Evolutionary conservation across 2,797 vertebrate genomes (phyloP).

Genomic region (Phalloptychus januarius): DNA sequence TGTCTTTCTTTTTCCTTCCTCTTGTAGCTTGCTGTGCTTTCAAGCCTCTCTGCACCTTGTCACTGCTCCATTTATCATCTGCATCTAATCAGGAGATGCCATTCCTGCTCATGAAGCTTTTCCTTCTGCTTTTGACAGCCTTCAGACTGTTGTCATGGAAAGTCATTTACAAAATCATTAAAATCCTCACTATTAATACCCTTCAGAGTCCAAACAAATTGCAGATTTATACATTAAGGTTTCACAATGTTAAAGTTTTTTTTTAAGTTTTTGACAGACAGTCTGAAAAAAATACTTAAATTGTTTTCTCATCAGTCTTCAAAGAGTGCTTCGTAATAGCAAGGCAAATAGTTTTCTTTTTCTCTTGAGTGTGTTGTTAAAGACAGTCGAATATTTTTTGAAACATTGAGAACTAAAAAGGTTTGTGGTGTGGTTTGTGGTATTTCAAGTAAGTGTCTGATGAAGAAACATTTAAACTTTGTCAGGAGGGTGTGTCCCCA

Average conservation of each 20-base stretch:
- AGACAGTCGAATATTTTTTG: not conserved
- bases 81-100: slow-evolving; percentile 18
- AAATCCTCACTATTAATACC: not conserved
- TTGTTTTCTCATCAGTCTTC: not conserved
- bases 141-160: not conserved
- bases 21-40: slow-evolving; percentile 4
- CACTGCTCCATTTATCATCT: slow-evolving; percentile 25
- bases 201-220: not conserved
- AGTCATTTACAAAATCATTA: not conserved
- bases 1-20: not conserved
- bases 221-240: not conserved
- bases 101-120: not conserved
- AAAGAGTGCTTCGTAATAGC: not conserved
- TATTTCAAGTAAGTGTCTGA: not conserved
- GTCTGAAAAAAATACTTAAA: not conserved
- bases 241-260: not conserved
- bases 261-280: not conserved
- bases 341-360: not conserved
- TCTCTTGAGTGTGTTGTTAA: not conserved
- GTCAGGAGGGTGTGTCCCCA: not conserved
- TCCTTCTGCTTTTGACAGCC: not conserved
- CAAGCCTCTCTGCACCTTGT: slow-evolving; percentile 2
- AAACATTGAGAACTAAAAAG: not conserved
- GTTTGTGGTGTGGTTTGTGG: too few species aligned
- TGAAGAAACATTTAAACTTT: not conserved